phyloP scores from a whole-genome alignment of 92 coral and sea anemone genomes.

The Actinostola sp. region DNA sequence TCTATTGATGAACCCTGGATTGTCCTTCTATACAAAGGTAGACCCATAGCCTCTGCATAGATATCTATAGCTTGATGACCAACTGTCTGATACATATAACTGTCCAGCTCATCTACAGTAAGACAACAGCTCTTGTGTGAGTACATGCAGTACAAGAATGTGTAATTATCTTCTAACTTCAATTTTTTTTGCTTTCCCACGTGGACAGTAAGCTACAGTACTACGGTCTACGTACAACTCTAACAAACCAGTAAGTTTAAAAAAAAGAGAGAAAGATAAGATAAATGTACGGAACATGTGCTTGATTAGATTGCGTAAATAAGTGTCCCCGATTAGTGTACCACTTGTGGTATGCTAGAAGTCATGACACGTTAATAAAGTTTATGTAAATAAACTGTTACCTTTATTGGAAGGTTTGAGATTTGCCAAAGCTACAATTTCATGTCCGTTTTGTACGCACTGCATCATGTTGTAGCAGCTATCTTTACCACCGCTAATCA shows the following conservation, averaged over 20 bases:
- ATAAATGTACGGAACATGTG: too few species aligned
- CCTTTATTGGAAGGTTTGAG: constrained; percentile 86
- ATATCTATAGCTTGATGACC: constrained; percentile 95
- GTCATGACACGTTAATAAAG: background rate
- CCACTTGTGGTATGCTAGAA: too few species aligned
- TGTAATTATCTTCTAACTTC: too few species aligned
- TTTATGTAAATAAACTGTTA: constrained; percentile 4
- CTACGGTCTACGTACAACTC: too few species aligned
- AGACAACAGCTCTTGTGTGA: too few species aligned
- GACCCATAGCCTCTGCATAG: constrained; percentile 95
- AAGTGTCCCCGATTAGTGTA: too few species aligned
- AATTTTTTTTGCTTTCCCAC: too few species aligned
- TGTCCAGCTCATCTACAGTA: constrained; percentile 85
- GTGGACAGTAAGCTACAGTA: too few species aligned
- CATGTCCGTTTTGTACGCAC: constrained; percentile 86
- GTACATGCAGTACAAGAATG: too few species aligned
- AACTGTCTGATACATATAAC: constrained; percentile 97
- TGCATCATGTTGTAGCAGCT: constrained; percentile 99
- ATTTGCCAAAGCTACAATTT: constrained; percentile 91
- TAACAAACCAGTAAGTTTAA: too few species aligned
- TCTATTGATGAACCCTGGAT: constrained; percentile 83
- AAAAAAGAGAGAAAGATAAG: too few species aligned
- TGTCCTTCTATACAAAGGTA: constrained; percentile 80
- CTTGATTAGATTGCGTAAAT: too few species aligned
- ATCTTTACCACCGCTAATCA: constrained; percentile 92